Evolutionary conservation across 2,797 vertebrate species (phyloP).

Genomic region (Pogoniulus pusillus): DNA sequence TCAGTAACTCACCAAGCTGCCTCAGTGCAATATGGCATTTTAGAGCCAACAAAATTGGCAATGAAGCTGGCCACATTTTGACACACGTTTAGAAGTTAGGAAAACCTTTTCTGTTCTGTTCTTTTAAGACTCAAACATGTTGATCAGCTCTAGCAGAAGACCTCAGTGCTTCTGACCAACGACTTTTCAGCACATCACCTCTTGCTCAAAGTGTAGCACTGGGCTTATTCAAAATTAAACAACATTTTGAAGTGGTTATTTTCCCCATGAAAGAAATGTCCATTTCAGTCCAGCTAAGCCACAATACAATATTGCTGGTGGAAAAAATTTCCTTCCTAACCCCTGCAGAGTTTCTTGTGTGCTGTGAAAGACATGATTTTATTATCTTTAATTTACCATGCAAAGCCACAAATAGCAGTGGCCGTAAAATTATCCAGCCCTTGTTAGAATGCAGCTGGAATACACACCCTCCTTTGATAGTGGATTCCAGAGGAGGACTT

Average conservation of each 20-base stretch:
- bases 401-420: constrained; percentile 41
- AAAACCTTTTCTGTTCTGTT: background rate
- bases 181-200: background rate
- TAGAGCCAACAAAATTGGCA: background rate
- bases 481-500: background rate
- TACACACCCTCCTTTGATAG: background rate
- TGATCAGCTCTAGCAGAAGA: background rate
- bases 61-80: background rate
- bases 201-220: background rate
- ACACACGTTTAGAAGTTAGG: background rate
- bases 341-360: background rate
- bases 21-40: background rate
- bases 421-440: constrained; percentile 17
- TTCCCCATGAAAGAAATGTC: background rate
- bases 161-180: background rate
- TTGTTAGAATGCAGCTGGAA: constrained; percentile 44
- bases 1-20: constrained; percentile 22
- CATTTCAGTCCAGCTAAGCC: background rate
- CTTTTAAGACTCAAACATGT: fast-evolving
- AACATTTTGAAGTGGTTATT: background rate
- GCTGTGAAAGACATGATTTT: constrained; percentile 14
- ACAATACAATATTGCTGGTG: background rate
- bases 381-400: constrained; percentile 44
- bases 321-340: constrained; percentile 8
- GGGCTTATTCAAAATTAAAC: background rate